Base-by-base conservation (phyloP, 2,888 invertebrate genomes). In the Drosophila recens region DNA sequence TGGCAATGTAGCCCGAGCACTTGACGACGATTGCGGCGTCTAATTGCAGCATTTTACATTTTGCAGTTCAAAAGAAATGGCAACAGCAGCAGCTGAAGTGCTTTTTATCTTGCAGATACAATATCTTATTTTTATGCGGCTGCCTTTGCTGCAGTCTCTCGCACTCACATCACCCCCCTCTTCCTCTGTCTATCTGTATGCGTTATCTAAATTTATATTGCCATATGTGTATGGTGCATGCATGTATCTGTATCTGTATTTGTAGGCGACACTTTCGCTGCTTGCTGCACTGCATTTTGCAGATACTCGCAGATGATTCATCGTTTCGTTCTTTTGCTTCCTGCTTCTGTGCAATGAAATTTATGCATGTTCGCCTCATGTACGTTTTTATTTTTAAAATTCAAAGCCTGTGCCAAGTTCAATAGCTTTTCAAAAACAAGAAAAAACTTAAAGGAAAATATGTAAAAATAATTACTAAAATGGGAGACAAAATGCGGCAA, bases 21-120 rank as follows among this genome's bases (percentile, higher is more conserved):
- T 82, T 86, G 75, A 87, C 75, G 62, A 67, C 72, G 81, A 69
- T 75, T 68, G 69, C 69, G 63, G 80, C 69, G 57, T 82, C 75
- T 85, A 88, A 85, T 85, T 85, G 86, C 79, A 82, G 75, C 84
- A 80, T 85, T 85, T 85, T 85, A 83, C 80, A 79, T 88, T 80
- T 75, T 75, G 80, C 80, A 87, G 87, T 84, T 87, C 86, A 87
- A 83, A 85, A 80, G 88, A 87, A 85, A 86, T 80, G 75, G 78
- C 58, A 52, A 27, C 72, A 54, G 33, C 65, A 63, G 13, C 64
- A 63, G 56, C 57, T 74, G 79, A 76, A 76, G 79, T 75, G 63
- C 72, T 73, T 75, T 69, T 67, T 78, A 86, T 83, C 80, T 83
- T 73, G 66, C 69, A 82, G 86, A 85, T 80, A 80, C 74, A 75